These are phyloP conservation scores for Macrochelys suwanniensis DNA, from an alignment of 2,797 vertebrate species.

Conservation along the genomic window DNA sequence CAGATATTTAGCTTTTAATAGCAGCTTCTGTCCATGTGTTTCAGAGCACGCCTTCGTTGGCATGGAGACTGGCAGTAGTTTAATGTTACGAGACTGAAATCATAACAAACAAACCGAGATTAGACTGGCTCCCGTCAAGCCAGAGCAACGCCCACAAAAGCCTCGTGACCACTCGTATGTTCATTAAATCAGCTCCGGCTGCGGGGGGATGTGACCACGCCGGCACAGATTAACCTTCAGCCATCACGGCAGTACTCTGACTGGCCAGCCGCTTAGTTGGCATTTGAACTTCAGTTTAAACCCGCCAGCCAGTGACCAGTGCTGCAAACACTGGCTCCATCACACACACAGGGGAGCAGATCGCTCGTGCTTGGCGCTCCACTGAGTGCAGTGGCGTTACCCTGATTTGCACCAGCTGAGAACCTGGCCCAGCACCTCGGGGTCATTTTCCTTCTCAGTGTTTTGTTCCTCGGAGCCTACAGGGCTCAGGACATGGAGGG, in stretches of 20 bases:
- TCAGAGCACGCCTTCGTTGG: background rate
- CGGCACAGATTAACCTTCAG: background rate
- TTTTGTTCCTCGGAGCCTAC: no score
- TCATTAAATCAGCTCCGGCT: background rate
- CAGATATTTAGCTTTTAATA: background rate
- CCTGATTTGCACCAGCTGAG: background rate
- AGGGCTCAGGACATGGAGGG: background rate
- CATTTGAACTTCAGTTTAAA: background rate
- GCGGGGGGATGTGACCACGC: background rate
- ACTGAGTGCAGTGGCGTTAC: background rate
- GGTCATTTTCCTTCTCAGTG: background rate
- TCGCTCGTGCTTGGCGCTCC: background rate
- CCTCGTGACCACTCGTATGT: background rate
- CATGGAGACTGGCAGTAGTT: background rate
- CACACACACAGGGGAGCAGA: background rate
- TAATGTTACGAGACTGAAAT: background rate
- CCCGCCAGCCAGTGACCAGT: background rate
- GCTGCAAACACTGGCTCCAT: background rate
- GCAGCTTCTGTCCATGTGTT: background rate
- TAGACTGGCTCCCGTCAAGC: background rate
- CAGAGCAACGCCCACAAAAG: background rate
- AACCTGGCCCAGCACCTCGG: background rate
- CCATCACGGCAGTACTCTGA: no score
- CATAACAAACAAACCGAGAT: background rate
- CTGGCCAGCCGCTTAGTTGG: background rate